These are phyloP conservation scores for Caenorhabditis sp. DNA, from an alignment of 2,888 invertebrate genomes.

Conservation along the genomic window DNA sequence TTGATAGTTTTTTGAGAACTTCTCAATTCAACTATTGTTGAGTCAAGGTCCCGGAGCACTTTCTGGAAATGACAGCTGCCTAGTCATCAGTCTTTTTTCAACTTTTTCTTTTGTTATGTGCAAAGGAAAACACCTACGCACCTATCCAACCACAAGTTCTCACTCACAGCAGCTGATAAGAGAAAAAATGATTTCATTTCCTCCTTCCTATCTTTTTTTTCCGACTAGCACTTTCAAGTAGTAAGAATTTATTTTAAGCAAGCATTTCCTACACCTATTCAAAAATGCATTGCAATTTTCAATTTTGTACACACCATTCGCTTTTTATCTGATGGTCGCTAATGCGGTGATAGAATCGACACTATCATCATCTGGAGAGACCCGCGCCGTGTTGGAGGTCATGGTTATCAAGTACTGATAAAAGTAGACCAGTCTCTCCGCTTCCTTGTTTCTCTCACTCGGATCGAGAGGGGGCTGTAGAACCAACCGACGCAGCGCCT, in stretches of 20 bases:
- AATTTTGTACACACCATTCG: background rate
- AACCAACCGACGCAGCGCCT: slow-evolving; percentile 1
- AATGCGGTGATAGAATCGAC: slow-evolving; percentile 53
- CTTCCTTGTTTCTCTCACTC: slow-evolving; percentile 1
- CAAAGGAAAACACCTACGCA: slow-evolving; percentile 25
- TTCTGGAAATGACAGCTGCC: no score
- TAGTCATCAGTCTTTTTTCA: slow-evolving; percentile 18
- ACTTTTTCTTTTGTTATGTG: slow-evolving; percentile 39
- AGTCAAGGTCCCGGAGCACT: no score
- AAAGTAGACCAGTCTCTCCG: slow-evolving; percentile 36
- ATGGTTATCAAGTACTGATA: slow-evolving; percentile 52
- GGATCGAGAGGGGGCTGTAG: slow-evolving; percentile 14
- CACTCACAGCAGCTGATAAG: slow-evolving; percentile 45
- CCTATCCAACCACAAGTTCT: slow-evolving; percentile 41
- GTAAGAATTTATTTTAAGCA: no score
- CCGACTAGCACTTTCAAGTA: no score
- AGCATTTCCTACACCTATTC: no score
- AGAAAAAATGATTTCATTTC: slow-evolving; percentile 41
- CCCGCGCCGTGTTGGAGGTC: slow-evolving; percentile 42
- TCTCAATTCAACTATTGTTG: no score
- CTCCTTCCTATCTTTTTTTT: no score
- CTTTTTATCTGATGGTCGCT: slow-evolving; percentile 40
- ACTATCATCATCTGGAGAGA: slow-evolving; percentile 10
- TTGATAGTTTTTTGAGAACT: no score
- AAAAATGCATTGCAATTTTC: no score